Percentiles rank a stretch among this genome's conserved stretches.
These are phyloP conservation scores for Eonycteris spelaea DNA, from an alignment of 2,113 vertebrate species.

Conservation along the genomic window DNA sequence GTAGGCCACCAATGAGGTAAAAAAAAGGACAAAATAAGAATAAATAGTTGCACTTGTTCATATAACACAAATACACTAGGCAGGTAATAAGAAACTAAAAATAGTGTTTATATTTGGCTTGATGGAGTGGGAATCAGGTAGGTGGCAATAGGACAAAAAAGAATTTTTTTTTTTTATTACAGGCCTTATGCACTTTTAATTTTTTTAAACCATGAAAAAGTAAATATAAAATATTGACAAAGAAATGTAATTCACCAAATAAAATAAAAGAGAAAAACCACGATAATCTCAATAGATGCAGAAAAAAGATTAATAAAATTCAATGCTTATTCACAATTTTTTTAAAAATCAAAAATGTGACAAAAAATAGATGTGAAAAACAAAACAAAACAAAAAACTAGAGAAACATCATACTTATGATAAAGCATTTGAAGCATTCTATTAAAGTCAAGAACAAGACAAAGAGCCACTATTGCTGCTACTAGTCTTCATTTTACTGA, in stretches of 20 bases:
- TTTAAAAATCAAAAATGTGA: not conserved
- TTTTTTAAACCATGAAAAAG: not conserved
- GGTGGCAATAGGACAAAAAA: not conserved
- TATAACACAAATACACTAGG: not conserved
- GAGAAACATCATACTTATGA: not conserved
- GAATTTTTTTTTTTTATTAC: not conserved
- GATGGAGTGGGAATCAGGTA: not conserved
- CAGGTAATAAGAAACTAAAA: not conserved
- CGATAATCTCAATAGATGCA: not conserved
- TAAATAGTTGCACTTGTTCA: not conserved
- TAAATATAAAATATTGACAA: not conserved
- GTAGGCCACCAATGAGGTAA: not conserved
- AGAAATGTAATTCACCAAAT: not conserved
- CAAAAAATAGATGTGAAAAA: not conserved
- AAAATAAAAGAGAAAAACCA: not conserved
- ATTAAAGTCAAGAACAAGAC: not conserved
- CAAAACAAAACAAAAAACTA: not conserved
- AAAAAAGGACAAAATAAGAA: not conserved
- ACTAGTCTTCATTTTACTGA: not conserved
- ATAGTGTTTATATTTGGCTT: not conserved
- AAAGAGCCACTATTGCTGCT: not conserved
- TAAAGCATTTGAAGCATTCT: not conserved
- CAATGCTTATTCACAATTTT: not conserved
- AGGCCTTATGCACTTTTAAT: not conserved
- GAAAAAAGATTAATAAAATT: not conserved